phyloP scores from a whole-genome alignment of 2,888 invertebrate genomes.

The Caenorhabditis becei region DNA sequence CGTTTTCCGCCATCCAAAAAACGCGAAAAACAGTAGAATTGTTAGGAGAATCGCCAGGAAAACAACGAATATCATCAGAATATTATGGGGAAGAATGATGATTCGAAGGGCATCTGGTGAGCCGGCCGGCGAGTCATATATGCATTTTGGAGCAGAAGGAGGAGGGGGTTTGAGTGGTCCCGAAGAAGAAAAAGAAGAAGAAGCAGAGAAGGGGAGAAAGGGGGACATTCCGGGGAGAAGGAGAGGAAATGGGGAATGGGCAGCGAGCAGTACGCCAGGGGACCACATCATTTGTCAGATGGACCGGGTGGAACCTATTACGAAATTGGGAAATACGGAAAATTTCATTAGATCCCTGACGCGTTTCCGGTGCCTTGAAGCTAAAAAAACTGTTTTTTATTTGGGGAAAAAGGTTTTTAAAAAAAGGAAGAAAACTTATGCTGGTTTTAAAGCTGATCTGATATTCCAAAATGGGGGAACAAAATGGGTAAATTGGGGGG shows the following conservation, averaged over 20 bases:
- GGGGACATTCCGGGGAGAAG: constrained; percentile 5
- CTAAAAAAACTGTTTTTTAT: too few species aligned
- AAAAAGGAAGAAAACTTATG: too few species aligned
- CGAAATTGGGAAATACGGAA: too few species aligned
- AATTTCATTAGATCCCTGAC: too few species aligned
- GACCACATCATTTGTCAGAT: constrained; percentile 25
- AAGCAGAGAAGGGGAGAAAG: neutral
- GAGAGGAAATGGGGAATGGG: neutral
- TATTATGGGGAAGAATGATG: neutral
- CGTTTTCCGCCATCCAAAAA: neutral
- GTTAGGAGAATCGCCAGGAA: neutral
- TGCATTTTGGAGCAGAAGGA: constrained; percentile 42
- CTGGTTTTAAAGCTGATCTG: constrained; percentile 46
- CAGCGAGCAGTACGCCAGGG: too few species aligned
- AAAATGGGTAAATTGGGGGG: constrained; percentile 9
- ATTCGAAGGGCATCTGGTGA: constrained; percentile 19
- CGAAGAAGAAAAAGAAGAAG: neutral
- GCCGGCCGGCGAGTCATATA: constrained; percentile 22
- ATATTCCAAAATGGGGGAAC: constrained; percentile 13
- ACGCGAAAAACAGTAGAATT: neutral
- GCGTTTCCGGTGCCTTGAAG: too few species aligned
- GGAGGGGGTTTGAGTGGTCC: neutral
- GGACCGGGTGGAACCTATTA: too few species aligned
- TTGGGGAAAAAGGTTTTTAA: too few species aligned
- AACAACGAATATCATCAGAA: constrained; percentile 10